Percentiles rank a stretch among this genome's conserved stretches.
Conservation (phyloP, 2,888 invertebrate species). For the Drosophila mulleri region DNA sequence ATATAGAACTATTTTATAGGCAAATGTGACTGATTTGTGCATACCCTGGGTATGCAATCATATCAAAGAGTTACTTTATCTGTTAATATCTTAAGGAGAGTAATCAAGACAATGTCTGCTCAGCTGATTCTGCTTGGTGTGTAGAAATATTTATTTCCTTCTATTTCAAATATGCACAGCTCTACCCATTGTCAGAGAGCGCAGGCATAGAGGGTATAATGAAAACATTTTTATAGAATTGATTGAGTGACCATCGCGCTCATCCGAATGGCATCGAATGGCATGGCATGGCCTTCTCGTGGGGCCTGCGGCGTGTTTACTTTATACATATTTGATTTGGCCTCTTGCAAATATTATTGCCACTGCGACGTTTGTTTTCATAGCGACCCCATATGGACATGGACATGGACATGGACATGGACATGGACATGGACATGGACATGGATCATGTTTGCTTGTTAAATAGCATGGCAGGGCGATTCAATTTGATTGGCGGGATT, state of each 20-base stretch:
- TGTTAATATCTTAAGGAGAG: not conserved
- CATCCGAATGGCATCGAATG: slow-evolving; percentile 1
- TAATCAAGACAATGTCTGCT: not conserved
- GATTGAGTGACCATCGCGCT: slow-evolving; percentile 36
- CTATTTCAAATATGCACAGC: not conserved
- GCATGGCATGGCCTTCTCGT: not conserved
- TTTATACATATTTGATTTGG: slow-evolving; percentile 44
- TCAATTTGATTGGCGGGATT: slow-evolving; percentile 39
- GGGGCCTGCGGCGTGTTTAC: slow-evolving; percentile 31
- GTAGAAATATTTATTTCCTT: not conserved
- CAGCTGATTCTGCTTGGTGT: not conserved
- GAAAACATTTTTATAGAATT: slow-evolving; percentile 30
- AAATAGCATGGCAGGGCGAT: slow-evolving; percentile 35
- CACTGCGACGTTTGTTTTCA: slow-evolving; percentile 28
- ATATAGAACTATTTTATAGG: no score
- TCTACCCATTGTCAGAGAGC: no score
- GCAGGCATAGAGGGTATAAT: slow-evolving; percentile 7
- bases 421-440: slow-evolving; percentile 8
- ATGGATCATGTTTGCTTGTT: slow-evolving; percentile 47
- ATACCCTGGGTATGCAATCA: not conserved
- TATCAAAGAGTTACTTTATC: no score
- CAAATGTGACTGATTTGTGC: no score
- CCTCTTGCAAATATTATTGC: slow-evolving; percentile 38
- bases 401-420: slow-evolving; percentile 22
- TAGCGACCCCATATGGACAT: no score